Base-by-base conservation (phyloP, 1,140 invertebrate genomes). In the Reticulitermes speratus region DNA sequence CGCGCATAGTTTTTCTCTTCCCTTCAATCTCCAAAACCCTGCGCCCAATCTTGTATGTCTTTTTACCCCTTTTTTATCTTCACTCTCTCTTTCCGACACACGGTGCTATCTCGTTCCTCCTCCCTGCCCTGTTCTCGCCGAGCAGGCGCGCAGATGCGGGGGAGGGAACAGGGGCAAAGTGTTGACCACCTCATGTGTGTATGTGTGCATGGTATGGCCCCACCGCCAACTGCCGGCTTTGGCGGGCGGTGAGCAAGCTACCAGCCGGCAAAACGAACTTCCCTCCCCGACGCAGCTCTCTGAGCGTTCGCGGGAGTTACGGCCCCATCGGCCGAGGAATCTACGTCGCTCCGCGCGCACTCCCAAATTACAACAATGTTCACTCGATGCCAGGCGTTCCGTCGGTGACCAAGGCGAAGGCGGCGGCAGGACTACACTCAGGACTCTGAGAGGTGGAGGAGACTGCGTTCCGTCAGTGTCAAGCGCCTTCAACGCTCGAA, bases 1-100 rank as follows among this genome's bases (percentile, higher is more conserved):
- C 45, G 84, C 84, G 84, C 84, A 84, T 52, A 45, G 48, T 84
- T 55, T 84, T 75, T 75, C 44, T 55, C 52, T 45, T 44, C 12
- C 65, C 84, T 59, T 85, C 44, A 52, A 32, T 38, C 55, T 83
- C 82, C 23, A 25, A 75, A 75, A 75, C 45, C 81, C 82, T 30
- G 82, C 82, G 19, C 32, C 82, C 30, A 45, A 2, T 38, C n/a
- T 44, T 48, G 32, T 38, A 25, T 48, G 30, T 38, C 32, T 75
- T 86, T 75, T 86, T 75, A 75, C 65, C 55, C 85, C 30, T 44
- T 75, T 86, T 45, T 44, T 44, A 14, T 7, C 8, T 32, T 45
- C 21, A 25, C 45, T 21, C 38, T 45, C 32, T 45, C 69, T 25
- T 38, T 48, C 59, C 59, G 38, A 69, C 55, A 44, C 30, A 55